These are phyloP conservation scores for Lepidostoma basale DNA, from an alignment of 1,140 invertebrate genomes.

Conservation along the genomic window DNA sequence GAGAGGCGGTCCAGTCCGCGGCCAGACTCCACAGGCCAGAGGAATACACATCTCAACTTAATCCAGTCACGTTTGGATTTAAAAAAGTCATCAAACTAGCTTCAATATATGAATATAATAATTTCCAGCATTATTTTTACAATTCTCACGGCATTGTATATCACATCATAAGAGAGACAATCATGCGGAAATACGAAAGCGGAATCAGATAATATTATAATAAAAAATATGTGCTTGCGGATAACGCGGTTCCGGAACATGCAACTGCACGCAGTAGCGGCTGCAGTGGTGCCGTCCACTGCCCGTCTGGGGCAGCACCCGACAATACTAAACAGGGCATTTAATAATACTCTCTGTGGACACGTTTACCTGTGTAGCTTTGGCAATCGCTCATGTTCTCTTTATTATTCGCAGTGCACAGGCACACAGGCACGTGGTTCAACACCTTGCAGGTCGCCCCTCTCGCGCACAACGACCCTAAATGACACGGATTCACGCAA, in stretches of 20 bases:
- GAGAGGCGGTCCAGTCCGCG: too few species aligned
- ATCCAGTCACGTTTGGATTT: too few species aligned
- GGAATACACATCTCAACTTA: too few species aligned
- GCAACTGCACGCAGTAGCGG: conserved; percentile 43
- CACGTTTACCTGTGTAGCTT: conserved; percentile 37
- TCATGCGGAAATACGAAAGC: conserved; percentile 26
- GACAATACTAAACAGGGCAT: conserved; percentile 13
- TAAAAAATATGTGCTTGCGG: too few species aligned
- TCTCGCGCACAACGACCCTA: conserved; percentile 52
- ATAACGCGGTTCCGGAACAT: conserved; percentile 21
- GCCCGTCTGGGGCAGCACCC: not conserved
- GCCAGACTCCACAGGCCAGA: too few species aligned
- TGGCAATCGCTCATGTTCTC: conserved; percentile 40
- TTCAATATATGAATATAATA: too few species aligned
- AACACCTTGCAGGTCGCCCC: conserved; percentile 55
- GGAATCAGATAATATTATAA: conserved; percentile 14
- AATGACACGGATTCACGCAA: conserved; percentile 65
- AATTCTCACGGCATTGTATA: too few species aligned
- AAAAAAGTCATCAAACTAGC: too few species aligned
- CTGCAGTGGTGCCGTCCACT: conserved; percentile 31
- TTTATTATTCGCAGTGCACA: conserved; percentile 52
- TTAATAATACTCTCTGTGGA: conserved; percentile 29
- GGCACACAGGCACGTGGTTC: conserved; percentile 61
- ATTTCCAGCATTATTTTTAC: not conserved
- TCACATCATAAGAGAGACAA: too few species aligned